These are phyloP conservation scores for Pungitius pungitius DNA, from an alignment of 2,113 vertebrate species.

Conservation along the genomic window DNA sequence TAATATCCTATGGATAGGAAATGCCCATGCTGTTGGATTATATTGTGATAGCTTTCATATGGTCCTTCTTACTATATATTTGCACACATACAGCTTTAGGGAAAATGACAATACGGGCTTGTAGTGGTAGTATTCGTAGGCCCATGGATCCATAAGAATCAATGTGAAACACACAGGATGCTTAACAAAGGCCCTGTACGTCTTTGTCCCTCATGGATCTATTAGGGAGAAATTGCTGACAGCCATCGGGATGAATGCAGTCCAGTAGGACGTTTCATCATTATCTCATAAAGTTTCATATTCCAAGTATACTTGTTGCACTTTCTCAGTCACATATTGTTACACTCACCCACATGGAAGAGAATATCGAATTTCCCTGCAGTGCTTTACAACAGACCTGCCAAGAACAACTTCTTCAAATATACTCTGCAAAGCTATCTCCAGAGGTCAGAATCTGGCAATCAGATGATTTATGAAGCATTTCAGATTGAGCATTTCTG, in stretches of 20 bases:
- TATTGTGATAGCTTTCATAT: not conserved
- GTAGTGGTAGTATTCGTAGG: not conserved
- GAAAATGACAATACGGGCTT: not conserved
- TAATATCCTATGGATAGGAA: not conserved
- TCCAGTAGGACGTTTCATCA: conserved; percentile 14
- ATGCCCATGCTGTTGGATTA: not conserved
- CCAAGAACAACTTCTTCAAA: not conserved
- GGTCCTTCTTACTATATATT: not conserved
- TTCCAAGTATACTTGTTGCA: not conserved
- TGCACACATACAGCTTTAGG: not conserved
- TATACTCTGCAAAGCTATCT: not conserved
- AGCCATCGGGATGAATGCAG: conserved; percentile 6
- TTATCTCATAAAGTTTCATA: conserved; percentile 21
- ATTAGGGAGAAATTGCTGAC: conserved; percentile 21
- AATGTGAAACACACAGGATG: conserved; percentile 1
- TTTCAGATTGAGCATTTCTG: not conserved
- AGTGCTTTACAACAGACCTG: not conserved
- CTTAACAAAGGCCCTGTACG: not conserved
- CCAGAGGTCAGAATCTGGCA: not conserved
- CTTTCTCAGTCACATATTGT: conserved; percentile 8
- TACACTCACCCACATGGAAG: not conserved
- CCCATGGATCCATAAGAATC: conserved; percentile 4
- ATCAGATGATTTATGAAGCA: not conserved
- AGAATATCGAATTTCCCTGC: not conserved
- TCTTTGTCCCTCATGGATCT: conserved; percentile 35